Evolutionary conservation across 2,113 vertebrate species (phyloP), one percentile per base, ranked within the genome.

Genomic region (Gallinago paraguaiae): DNA sequence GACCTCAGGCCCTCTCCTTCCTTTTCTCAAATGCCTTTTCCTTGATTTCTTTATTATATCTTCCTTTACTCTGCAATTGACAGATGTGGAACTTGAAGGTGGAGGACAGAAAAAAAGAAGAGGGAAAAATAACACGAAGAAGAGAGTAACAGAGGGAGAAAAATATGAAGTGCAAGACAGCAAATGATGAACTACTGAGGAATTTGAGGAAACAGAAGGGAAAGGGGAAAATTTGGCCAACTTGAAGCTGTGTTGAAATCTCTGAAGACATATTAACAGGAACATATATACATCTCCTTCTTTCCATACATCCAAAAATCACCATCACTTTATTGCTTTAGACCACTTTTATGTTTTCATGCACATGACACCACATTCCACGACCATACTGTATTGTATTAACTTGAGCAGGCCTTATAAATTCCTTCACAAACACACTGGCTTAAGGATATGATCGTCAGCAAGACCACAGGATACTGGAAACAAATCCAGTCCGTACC

Each of bases 1-100:
- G 93, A 95, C 96, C 96, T 96, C 88, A 61, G 88, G 88, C 93
- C 96, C 93, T 92, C 93, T 94, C 95, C 86, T 96, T 94, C 83
- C 92, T 96, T 96, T 94, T 76, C 82, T 79, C 65, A 96, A 94
- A 94, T 85, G 93, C 43, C 50, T 95, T 88, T 94, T 94, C 64
- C 90, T 95, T 57, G 90, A 91, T 91, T 95, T 93, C 88, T 95
- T 88, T 96, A 92, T 96, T 82, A 61, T 43, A 71, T 97, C 96
- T 95, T 96, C 95, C 86, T 96, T 94, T 87, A 95, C 35, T 94
- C 75, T 95, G 96, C 83, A 94, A 82, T 35, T 92, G 86, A 76
- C 82, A 95, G 86, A 57, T 94, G 94, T 84, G 89, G 92, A 92
- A 94, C 91, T 96, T 95, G 92, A 91, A 95, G 78, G 69, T 8